Percentiles rank a stretch among this genome's conserved stretches.
Conservation (phyloP, 2,797 vertebrate genomes). For the Lerista edwardsae region DNA sequence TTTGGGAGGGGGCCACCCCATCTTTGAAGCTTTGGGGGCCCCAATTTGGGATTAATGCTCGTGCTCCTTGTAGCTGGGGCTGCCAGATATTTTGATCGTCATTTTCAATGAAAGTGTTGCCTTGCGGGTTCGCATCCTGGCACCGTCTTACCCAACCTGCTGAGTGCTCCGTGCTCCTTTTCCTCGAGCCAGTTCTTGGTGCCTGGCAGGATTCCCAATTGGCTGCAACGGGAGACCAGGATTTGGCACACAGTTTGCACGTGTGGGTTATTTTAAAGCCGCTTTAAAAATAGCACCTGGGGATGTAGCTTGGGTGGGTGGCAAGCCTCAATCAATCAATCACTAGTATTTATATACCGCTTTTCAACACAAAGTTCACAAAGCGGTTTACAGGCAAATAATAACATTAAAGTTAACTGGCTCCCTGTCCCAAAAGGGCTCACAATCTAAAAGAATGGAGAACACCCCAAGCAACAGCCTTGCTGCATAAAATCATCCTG, state of each 20-base stretch:
- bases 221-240: slow-evolving; percentile 18
- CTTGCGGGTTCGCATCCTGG: neutral
- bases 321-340: neutral
- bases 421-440: too few species aligned
- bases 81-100: neutral
- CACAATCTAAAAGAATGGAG: too few species aligned
- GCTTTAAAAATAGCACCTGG: slow-evolving; percentile 45
- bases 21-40: neutral
- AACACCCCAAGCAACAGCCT: too few species aligned
- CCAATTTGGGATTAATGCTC: neutral
- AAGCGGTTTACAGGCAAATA: too few species aligned
- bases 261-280: neutral
- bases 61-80: rapidly evolving
- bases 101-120: neutral
- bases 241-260: slow-evolving; percentile 51
- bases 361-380: too few species aligned
- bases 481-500: too few species aligned
- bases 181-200: neutral
- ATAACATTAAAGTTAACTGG: too few species aligned
- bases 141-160: rapidly evolving
- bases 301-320: neutral
- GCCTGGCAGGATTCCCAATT: slow-evolving; percentile 44
- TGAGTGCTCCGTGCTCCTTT: slow-evolving; percentile 15
- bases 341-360: too few species aligned
- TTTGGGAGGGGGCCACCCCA: too few species aligned